These are phyloP conservation scores for Echinometra lucunter DNA, from an alignment of 53 echinoderm and acorn worm genomes.

Conservation along the genomic window DNA sequence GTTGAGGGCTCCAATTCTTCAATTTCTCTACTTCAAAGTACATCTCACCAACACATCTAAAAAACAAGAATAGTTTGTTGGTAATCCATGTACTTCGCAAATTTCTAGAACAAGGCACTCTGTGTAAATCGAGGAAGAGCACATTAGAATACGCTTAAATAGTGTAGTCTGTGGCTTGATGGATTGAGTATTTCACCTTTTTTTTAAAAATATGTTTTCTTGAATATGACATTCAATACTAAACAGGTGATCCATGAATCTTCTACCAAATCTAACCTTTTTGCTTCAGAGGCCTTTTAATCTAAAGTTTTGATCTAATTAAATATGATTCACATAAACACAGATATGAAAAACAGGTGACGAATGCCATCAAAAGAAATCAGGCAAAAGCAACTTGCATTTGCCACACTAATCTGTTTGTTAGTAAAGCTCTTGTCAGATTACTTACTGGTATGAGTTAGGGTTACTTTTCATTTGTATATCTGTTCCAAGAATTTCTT, in stretches of 20 bases:
- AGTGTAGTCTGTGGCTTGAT: too few relatives aligned
- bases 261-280: too few relatives aligned
- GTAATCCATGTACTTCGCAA: not conserved
- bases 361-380: too few relatives aligned
- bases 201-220: too few relatives aligned
- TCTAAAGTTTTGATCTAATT: too few relatives aligned
- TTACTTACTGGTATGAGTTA: slow-evolving; percentile 54
- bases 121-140: not conserved
- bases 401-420: not conserved
- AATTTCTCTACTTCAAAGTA: slow-evolving; percentile 93
- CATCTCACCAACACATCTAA: slow-evolving; percentile 89
- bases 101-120: not conserved
- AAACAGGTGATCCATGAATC: too few relatives aligned
- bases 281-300: too few relatives aligned
- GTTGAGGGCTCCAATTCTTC: slow-evolving; percentile 95
- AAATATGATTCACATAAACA: too few relatives aligned
- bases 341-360: too few relatives aligned
- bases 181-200: too few relatives aligned
- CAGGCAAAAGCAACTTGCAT: too few relatives aligned
- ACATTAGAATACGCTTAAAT: not conserved
- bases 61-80: not conserved
- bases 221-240: too few relatives aligned
- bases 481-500: slow-evolving; percentile 84
- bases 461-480: slow-evolving; percentile 69
- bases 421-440: not conserved